These are phyloP conservation scores for Origma solitaria DNA, from an alignment of 2,113 vertebrate species.

Conservation along the genomic window DNA sequence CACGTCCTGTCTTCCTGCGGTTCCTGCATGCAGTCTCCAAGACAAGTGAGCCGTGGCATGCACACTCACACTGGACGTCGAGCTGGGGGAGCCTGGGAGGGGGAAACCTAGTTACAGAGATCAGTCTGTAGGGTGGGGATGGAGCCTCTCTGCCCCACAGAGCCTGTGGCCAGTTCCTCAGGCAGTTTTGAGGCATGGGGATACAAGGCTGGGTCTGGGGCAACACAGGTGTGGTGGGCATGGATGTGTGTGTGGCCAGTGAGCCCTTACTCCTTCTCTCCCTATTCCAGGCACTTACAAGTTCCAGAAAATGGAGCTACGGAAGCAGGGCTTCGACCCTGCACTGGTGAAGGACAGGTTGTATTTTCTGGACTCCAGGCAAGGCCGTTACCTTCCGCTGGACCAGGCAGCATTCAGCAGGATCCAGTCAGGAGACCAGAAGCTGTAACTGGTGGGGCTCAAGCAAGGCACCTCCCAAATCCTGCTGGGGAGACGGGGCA, in stretches of 20 bases:
- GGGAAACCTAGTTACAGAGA: not conserved
- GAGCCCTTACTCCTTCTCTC: not conserved
- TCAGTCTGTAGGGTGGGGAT: not conserved
- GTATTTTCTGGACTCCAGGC: constrained; percentile 87
- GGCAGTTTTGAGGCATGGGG: not conserved
- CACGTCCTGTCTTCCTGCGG: constrained; percentile 89
- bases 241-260: not conserved
- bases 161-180: not conserved
- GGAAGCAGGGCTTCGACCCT: constrained; percentile 86
- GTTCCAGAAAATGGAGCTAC: constrained; percentile 91
- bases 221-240: rapidly evolving
- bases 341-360: constrained; percentile 79
- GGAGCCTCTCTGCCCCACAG: not conserved
- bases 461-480: not conserved
- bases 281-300: constrained; percentile 87
- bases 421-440: constrained; percentile 86
- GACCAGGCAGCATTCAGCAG: constrained; percentile 73
- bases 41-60: constrained; percentile 73
- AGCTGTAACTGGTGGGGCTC: constrained; percentile 72
- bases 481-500: not conserved
- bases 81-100: not conserved
- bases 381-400: constrained; percentile 79
- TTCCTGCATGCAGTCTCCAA: constrained; percentile 88
- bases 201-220: not conserved
- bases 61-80: rapidly evolving